Base-by-base conservation (phyloP, 1,140 invertebrate genomes). In the Sitodiplosis mosellana region DNA sequence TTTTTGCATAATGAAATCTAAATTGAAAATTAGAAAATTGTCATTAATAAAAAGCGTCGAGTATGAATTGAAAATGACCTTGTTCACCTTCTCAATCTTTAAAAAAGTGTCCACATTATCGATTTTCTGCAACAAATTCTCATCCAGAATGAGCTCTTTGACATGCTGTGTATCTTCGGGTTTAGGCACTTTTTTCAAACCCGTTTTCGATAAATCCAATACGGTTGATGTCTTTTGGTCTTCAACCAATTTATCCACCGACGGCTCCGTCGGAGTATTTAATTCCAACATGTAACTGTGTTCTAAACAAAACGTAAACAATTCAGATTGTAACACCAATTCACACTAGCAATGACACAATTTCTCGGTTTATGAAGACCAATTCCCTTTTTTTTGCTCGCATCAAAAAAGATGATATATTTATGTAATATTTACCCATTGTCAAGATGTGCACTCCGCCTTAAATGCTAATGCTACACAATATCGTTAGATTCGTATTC, bases 1-100 rank as follows among this genome's bases (percentile, higher is more conserved):
- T 92, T 93, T 55, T 81, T 77, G 56, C 78, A 79, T 58, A 85
- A 74, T 44, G 86, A 89, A 40, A 91, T 66, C 87, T 90, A 57
- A 46, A 68, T 27, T 27, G 10, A 74, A 63, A 57, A 52, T 48
- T 55, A 50, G 51, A 53, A 48, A 43, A 48, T 33, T 34, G 20
- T 5, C 14, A 21, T 21, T 20, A 20, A 20, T 45, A 27, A 14
- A 38, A 38, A 17, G 14, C 12, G 36, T 38, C 5, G 3, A 14
- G 10, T 38, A 34, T 34, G 21, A 46, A 47, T 47, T 14, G 36
- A 19, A 46, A 47, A 47, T 50, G 22, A 48, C 34, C 7, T 37
- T 43, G 50, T 53, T 64, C 70, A 89, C 86, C 72, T 85, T 87
- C 69, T 81, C 81, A 27, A 91, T 71, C 59, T 78, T 76, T 33